Conservation (phyloP, 92 coral and sea anemone species). For the Epizoanthus illoricatus region DNA sequence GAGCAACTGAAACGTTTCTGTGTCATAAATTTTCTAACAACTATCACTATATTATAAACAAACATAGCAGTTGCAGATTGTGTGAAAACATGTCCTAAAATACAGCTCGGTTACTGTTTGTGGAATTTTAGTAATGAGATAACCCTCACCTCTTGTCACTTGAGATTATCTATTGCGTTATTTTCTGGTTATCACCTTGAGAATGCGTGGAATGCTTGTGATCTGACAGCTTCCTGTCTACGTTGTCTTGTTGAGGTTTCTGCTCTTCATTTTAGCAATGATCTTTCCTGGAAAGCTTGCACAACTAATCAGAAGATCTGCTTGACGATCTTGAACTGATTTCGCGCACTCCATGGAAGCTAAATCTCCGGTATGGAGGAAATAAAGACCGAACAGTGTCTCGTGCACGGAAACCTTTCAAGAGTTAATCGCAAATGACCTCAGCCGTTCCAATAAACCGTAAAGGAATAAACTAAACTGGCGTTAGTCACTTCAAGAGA, state of each 20-base stretch:
- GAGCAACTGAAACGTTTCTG: conserved; percentile 6
- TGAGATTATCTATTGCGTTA: neutral
- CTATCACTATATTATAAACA: neutral
- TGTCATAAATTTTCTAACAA: neutral
- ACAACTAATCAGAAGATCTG: conserved; percentile 2
- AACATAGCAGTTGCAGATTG: neutral
- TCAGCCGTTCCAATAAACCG: neutral
- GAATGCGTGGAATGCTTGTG: conserved; percentile 24
- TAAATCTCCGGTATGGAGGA: neutral
- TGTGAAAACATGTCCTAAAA: neutral
- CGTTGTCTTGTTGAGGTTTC: conserved; percentile 23
- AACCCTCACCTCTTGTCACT: conserved; percentile 16
- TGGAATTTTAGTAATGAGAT: neutral
- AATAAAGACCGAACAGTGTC: neutral
- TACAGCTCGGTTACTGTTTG: neutral
- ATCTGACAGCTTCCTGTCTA: conserved; percentile 45
- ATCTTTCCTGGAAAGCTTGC: conserved; percentile 20
- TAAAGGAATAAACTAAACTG: neutral
- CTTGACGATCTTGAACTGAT: conserved; percentile 17
- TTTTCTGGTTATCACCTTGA: conserved; percentile 9
- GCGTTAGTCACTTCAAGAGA: neutral
- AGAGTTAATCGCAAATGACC: neutral
- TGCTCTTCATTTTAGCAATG: conserved; percentile 14
- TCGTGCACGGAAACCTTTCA: neutral
- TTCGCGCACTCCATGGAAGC: neutral